Evolutionary conservation across 2,888 invertebrate genomes (phyloP).

Genomic region (Blastobasis adustella): DNA sequence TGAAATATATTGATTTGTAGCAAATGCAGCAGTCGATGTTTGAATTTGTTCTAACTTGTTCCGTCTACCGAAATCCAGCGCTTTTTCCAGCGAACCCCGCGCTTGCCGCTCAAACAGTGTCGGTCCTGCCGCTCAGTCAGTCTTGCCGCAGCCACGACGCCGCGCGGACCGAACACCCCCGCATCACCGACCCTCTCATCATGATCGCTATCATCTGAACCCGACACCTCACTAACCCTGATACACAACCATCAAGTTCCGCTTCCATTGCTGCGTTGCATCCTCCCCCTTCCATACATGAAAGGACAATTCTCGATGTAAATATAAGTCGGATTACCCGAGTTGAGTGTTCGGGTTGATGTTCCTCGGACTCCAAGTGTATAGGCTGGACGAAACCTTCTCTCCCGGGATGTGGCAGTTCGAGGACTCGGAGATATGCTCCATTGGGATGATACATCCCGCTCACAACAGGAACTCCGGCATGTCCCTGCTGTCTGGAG

Average conservation of each 20-base stretch:
- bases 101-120: neutral
- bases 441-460: constrained; percentile 87
- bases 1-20: no score
- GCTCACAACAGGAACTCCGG: constrained; percentile 83
- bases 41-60: no score
- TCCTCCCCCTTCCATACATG: no score
- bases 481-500: constrained; percentile 65
- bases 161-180: constrained; percentile 35
- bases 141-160: constrained; percentile 58
- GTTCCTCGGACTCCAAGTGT: constrained; percentile 15
- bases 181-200: constrained; percentile 28
- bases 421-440: constrained; percentile 85
- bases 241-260: neutral
- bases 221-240: constrained; percentile 2
- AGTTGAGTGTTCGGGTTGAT: constrained; percentile 6
- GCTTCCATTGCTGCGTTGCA: neutral
- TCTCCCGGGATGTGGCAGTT: constrained; percentile 76
- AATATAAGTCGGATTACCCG: constrained; percentile 3
- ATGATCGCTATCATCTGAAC: constrained; percentile 38
- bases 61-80: no score
- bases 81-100: no score
- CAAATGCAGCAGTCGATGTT: no score
- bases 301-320: constrained; percentile 4
- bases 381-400: constrained; percentile 15
- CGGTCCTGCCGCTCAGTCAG: constrained; percentile 31